A percentile compares a stretch with the other conserved stretches of the same genome.
phyloP scores from a whole-genome alignment of 1,140 invertebrate genomes.

The Sitophilus oryzae region DNA sequence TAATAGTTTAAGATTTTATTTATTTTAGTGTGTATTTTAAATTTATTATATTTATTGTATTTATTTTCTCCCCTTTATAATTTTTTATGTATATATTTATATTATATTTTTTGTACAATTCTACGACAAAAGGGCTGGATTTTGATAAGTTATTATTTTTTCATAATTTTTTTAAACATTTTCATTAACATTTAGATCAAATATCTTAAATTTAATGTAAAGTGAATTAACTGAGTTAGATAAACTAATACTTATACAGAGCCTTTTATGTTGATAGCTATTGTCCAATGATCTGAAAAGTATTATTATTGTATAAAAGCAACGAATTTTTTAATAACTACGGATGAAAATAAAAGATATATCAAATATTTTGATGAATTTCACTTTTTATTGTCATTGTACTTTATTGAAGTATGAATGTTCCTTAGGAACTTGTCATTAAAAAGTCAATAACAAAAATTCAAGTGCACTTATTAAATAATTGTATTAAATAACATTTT shows the following conservation, averaged over 20 bases:
- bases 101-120: conserved; percentile 3
- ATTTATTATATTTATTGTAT: conserved; percentile 12
- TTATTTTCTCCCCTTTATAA: conserved; percentile 3
- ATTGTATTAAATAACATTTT: no score
- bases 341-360: neutral
- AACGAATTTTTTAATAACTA: conserved; percentile 3
- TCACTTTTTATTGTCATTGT: neutral
- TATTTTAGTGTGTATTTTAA: conserved; percentile 8
- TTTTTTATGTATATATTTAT: conserved; percentile 3
- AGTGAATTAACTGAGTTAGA: no score
- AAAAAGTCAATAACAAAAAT: no score
- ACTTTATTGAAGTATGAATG: neutral
- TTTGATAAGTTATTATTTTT: neutral
- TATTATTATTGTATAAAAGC: conserved; percentile 9
- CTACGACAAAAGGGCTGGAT: neutral
- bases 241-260: no score
- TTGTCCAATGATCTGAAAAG: neutral
- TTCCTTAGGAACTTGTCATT: no score
- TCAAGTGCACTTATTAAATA: no score
- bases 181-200: no score
- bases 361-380: neutral
- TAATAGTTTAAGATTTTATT: conserved; percentile 10
- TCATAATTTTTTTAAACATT: no score
- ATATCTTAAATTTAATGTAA: no score
- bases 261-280: neutral